phyloP scores from a whole-genome alignment of 2,797 vertebrate species.

The Onychomys arenicola region DNA sequence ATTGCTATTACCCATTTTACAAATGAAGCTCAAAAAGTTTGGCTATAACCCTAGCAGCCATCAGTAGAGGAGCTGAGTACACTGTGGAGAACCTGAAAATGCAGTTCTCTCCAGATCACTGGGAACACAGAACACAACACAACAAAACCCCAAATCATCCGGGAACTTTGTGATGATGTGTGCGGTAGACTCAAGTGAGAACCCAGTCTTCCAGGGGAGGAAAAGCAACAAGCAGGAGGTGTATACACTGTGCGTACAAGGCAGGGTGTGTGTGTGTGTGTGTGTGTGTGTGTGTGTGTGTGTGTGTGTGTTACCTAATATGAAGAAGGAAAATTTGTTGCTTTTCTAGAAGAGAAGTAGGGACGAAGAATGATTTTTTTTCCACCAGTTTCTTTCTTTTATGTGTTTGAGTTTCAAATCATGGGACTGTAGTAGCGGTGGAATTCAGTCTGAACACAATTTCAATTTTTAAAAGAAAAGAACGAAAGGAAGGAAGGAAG shows the following conservation, averaged over 20 bases:
- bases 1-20: background rate
- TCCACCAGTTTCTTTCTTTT: background rate
- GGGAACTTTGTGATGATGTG: background rate
- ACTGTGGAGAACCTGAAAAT: background rate
- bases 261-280: background rate
- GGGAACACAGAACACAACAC: background rate
- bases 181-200: background rate
- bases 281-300: background rate
- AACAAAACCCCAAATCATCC: background rate
- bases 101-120: background rate
- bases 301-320: background rate
- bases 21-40: conserved; percentile 40
- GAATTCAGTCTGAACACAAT: conserved; percentile 8
- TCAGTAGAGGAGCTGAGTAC: background rate
- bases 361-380: background rate
- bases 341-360: background rate
- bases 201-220: background rate
- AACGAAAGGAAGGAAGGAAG: background rate
- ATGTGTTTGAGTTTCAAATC: background rate
- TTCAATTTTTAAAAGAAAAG: background rate
- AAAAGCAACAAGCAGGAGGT: background rate
- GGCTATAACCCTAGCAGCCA: background rate
- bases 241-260: background rate
- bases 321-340: background rate
- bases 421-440: background rate